A percentile compares a stretch with the other conserved stretches of the same genome.
These are phyloP conservation scores for Globodera rostochiensis DNA, from an alignment of 1,140 invertebrate species.

Conservation along the genomic window DNA sequence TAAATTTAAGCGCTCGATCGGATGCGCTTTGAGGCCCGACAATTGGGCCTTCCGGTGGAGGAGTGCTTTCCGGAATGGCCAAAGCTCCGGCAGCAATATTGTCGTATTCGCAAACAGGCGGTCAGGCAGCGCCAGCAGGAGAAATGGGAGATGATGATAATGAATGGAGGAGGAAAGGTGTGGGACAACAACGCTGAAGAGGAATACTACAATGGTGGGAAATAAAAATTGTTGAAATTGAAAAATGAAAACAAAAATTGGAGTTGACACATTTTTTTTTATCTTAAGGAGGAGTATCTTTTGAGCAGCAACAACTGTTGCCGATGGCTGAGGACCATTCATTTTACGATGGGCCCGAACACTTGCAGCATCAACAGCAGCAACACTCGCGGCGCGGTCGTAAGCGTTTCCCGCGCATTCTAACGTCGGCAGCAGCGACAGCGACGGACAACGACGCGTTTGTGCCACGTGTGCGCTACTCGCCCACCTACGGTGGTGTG, in stretches of 20 bases:
- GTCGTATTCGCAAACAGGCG: slow-evolving; percentile 43
- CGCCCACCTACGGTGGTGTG: slow-evolving; percentile 1
- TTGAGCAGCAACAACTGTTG: background rate
- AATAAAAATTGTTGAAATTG: background rate
- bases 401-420: background rate
- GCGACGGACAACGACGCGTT: background rate
- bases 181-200: background rate
- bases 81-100: slow-evolving; percentile 51
- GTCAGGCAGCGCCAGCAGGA: slow-evolving; percentile 19
- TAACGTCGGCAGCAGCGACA: background rate
- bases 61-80: slow-evolving; percentile 53
- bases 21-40: slow-evolving; percentile 31
- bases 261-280: too few relatives aligned
- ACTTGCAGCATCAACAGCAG: too few relatives aligned
- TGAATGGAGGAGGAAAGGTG: background rate
- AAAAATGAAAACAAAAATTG: too few relatives aligned
- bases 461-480: slow-evolving; percentile 9
- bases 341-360: too few relatives aligned
- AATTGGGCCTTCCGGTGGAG: slow-evolving; percentile 30
- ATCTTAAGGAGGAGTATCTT: background rate
- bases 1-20: slow-evolving; percentile 2
- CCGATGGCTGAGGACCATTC: too few relatives aligned
- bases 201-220: background rate
- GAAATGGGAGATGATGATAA: slow-evolving; percentile 24
- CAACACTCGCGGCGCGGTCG: background rate